Percentiles rank a stretch among this genome's conserved stretches.
Evolutionary conservation across 2,888 invertebrate species (phyloP).

Genomic region (Acanthacorydalis orientalis): DNA sequence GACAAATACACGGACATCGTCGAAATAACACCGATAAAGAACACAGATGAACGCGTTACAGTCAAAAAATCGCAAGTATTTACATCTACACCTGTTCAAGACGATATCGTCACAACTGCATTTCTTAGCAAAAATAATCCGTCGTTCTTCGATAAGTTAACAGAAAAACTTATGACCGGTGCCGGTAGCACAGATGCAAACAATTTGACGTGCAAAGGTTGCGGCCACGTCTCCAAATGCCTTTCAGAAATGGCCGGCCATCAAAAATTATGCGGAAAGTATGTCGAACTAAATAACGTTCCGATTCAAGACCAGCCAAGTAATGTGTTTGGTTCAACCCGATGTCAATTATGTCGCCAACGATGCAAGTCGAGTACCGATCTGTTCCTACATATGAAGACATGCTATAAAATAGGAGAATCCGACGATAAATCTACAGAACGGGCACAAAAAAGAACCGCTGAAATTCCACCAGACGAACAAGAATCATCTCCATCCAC

Average conservation of each 20-base stretch:
- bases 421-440: conserved; percentile 5
- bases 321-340: conserved; percentile 45
- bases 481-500: conserved; percentile 15
- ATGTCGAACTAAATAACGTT: conserved; percentile 20
- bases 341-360: conserved; percentile 75
- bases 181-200: conserved; percentile 37
- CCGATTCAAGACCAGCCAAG: conserved; percentile 23
- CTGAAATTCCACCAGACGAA: conserved; percentile 12
- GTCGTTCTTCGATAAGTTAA: conserved; percentile 68
- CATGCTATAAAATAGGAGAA: conserved; percentile 37
- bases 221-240: conserved; percentile 64
- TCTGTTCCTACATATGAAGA: conserved; percentile 55
- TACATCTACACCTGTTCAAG: conserved; percentile 6
- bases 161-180: conserved; percentile 51
- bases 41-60: conserved; percentile 18
- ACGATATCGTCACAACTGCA: conserved; percentile 8
- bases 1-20: conserved; percentile 6
- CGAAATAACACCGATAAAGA: not conserved
- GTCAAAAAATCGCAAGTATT: conserved; percentile 17
- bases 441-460: conserved; percentile 3
- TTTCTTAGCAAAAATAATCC: conserved; percentile 45
- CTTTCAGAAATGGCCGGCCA: conserved; percentile 67
- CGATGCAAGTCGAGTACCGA: conserved; percentile 74
- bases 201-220: conserved; percentile 48
- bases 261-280: conserved; percentile 45